A percentile compares a stretch with the other conserved stretches of the same genome.
phyloP scores from a whole-genome alignment of 2,888 invertebrate genomes.

The Dicycla oo region DNA sequence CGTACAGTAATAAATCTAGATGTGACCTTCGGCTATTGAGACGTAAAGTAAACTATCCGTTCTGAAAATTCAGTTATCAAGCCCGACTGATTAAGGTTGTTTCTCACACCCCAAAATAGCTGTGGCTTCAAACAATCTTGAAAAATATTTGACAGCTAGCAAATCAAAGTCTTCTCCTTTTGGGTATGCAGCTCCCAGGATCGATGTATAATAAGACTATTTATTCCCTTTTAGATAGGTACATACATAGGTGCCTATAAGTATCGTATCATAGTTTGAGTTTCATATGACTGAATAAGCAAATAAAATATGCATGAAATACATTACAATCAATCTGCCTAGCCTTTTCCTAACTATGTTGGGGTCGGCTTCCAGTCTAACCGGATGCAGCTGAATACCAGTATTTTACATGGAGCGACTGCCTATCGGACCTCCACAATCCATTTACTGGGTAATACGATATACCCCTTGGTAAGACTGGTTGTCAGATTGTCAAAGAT shows the following conservation, averaged over 20 bases:
- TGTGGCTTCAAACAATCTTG: no score
- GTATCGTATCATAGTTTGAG: not conserved
- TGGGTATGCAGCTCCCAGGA: not conserved
- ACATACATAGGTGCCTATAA: not conserved
- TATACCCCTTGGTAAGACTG: no score
- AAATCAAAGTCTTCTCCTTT: not conserved
- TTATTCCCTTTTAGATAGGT: not conserved
- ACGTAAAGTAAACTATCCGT: not conserved
- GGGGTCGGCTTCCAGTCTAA: no score
- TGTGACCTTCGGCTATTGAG: not conserved
- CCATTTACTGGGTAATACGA: no score
- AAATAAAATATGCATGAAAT: not conserved
- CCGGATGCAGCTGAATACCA: no score
- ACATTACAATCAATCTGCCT: constrained; percentile 5
- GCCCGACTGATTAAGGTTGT: not conserved
- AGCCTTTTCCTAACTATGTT: no score
- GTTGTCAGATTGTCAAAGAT: no score
- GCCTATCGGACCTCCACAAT: no score
- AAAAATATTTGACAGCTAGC: not conserved
- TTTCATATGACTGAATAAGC: not conserved
- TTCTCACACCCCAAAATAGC: not conserved
- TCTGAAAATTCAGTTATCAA: not conserved
- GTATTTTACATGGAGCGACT: no score
- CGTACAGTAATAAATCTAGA: not conserved
- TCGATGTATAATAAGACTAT: not conserved